phyloP scores from a whole-genome alignment of 2,888 invertebrate species.

The Ophioninae sp. region DNA sequence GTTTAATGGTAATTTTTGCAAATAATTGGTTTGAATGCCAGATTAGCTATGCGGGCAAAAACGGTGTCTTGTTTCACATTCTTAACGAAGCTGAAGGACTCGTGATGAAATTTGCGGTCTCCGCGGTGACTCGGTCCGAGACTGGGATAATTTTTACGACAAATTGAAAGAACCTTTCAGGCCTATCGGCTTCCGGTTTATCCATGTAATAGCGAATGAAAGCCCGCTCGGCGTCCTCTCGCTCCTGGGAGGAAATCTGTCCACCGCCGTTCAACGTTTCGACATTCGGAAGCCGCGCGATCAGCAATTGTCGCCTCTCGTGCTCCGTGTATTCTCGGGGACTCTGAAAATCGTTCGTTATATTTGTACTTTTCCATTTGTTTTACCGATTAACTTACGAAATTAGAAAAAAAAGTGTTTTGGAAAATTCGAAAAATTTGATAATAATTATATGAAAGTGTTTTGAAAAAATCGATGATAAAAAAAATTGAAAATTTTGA shows the following conservation, averaged over 20 bases:
- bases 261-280: slow-evolving; percentile 94
- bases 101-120: too few relatives aligned
- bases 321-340: slow-evolving; percentile 92
- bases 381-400: background rate
- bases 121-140: too few relatives aligned
- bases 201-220: slow-evolving; percentile 97
- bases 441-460: too few relatives aligned
- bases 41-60: too few relatives aligned
- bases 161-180: slow-evolving; percentile 84
- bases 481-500: too few relatives aligned
- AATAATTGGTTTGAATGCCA: too few relatives aligned
- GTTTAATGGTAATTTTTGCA: too few relatives aligned
- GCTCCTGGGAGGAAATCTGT: slow-evolving; percentile 90
- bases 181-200: slow-evolving; percentile 90
- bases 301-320: slow-evolving; percentile 92
- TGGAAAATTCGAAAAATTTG: background rate
- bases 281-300: slow-evolving; percentile 93
- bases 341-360: slow-evolving; percentile 70
- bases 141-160: background rate
- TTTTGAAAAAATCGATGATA: too few relatives aligned
- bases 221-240: slow-evolving; percentile 95
- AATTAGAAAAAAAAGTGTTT: background rate
- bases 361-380: slow-evolving; percentile 5
- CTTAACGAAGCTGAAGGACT: too few relatives aligned
- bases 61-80: too few relatives aligned